These are phyloP conservation scores for Gryllus longicercus DNA, from an alignment of 2,888 invertebrate species.

Conservation along the genomic window DNA sequence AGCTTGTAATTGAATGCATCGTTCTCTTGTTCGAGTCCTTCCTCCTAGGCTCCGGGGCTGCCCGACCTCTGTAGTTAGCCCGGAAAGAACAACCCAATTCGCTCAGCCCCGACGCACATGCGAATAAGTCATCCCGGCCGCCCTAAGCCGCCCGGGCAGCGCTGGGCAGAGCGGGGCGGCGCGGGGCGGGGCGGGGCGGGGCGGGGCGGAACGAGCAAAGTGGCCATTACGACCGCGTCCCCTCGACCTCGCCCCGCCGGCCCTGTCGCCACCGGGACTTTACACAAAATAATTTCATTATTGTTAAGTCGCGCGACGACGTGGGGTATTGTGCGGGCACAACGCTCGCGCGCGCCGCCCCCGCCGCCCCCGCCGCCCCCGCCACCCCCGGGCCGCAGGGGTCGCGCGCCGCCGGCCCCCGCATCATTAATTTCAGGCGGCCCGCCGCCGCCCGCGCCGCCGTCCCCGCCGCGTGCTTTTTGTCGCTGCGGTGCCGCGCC, in stretches of 20 bases:
- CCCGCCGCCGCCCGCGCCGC: too few species aligned
- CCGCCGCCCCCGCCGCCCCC: background rate
- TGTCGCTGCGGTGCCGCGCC: background rate
- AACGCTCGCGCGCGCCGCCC: background rate
- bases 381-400: background rate
- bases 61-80: too few species aligned
- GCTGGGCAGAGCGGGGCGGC: too few species aligned
- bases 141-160: background rate
- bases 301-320: slow-evolving; percentile 17
- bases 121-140: background rate
- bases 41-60: too few species aligned
- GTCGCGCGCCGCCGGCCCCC: background rate
- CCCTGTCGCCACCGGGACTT: slow-evolving; percentile 1
- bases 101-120: too few species aligned
- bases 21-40: too few species aligned
- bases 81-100: too few species aligned
- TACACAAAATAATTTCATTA: slow-evolving; percentile 17
- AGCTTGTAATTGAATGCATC: too few species aligned
- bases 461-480: background rate
- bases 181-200: too few species aligned
- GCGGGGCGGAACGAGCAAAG: background rate
- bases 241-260: background rate
- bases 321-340: background rate
- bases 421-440: background rate
- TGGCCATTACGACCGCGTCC: slow-evolving; percentile 3